Percentiles rank a stretch among this genome's conserved stretches.
Evolutionary conservation across 2,113 vertebrate genomes (phyloP).

Genomic region (Otocyon megalotis): DNA sequence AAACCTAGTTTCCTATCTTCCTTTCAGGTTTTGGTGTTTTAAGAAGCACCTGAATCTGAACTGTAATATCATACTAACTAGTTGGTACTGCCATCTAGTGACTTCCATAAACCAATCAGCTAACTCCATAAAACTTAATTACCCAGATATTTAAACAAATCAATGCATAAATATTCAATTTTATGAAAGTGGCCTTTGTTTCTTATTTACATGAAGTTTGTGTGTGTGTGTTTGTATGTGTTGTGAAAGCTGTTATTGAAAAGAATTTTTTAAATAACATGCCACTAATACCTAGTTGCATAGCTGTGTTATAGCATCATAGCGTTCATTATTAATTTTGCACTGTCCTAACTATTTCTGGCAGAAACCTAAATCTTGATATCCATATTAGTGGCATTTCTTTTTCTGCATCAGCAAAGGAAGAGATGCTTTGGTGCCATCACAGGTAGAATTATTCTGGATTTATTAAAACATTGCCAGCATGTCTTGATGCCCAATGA

Average conservation of each 20-base stretch:
- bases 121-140: not conserved
- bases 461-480: not conserved
- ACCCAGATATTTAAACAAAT: not conserved
- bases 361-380: not conserved
- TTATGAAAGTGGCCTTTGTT: not conserved
- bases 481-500: not conserved
- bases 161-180: not conserved
- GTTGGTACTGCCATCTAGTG: constrained; percentile 68
- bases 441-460: not conserved
- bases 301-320: not conserved
- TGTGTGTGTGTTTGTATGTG: not conserved
- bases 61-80: not conserved
- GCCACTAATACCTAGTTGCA: not conserved
- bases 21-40: not conserved
- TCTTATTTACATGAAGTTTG: not conserved
- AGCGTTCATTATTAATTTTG: not conserved
- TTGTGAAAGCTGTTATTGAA: not conserved
- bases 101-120: not conserved
- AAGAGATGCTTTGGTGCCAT: not conserved
- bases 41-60: not conserved
- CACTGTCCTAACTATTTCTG: not conserved
- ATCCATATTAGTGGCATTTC: not conserved
- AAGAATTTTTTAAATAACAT: not conserved
- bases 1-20: not conserved
- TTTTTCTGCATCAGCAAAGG: not conserved